A percentile compares a stretch with the other conserved stretches of the same genome.
Evolutionary conservation across 2,797 vertebrate genomes (phyloP).

Genomic region (Myripristis murdjan): DNA sequence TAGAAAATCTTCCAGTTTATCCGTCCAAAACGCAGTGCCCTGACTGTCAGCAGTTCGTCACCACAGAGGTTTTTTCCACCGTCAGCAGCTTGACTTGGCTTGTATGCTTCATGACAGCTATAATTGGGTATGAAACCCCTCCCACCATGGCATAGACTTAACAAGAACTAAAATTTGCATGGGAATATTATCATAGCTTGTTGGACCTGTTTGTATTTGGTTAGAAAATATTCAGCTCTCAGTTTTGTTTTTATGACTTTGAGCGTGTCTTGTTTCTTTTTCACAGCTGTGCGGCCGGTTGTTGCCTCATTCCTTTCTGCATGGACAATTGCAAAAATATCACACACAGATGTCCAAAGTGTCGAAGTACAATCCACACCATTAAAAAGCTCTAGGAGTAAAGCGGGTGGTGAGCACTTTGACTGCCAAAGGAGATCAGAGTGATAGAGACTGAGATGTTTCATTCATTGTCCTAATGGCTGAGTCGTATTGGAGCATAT

Average conservation of each 20-base stretch:
- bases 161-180: conserved; percentile 57
- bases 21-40: conserved; percentile 79
- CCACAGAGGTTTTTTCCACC: conserved; percentile 65
- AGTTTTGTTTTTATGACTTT: conserved; percentile 6
- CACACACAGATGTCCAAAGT: conserved; percentile 81
- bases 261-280: conserved; percentile 25
- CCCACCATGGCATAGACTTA: neutral
- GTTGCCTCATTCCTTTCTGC: conserved; percentile 85
- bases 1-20: conserved; percentile 50
- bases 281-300: conserved; percentile 81
- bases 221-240: conserved; percentile 1
- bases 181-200: conserved; percentile 4
- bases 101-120: conserved; percentile 57
- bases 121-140: conserved; percentile 71
- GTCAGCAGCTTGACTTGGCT: conserved; percentile 72
- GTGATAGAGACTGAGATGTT: too few species aligned
- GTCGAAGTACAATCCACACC: conserved; percentile 62
- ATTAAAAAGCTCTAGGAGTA: conserved; percentile 71
- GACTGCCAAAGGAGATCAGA: neutral
- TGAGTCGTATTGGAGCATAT: neutral
- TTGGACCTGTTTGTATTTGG: conserved; percentile 11
- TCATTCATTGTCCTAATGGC: neutral
- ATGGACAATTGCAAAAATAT: conserved; percentile 63
- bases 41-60: conserved; percentile 72
- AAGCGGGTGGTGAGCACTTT: conserved; percentile 1